Conservation (phyloP, 1,140 invertebrate genomes). For the Bombus difficillimus region DNA sequence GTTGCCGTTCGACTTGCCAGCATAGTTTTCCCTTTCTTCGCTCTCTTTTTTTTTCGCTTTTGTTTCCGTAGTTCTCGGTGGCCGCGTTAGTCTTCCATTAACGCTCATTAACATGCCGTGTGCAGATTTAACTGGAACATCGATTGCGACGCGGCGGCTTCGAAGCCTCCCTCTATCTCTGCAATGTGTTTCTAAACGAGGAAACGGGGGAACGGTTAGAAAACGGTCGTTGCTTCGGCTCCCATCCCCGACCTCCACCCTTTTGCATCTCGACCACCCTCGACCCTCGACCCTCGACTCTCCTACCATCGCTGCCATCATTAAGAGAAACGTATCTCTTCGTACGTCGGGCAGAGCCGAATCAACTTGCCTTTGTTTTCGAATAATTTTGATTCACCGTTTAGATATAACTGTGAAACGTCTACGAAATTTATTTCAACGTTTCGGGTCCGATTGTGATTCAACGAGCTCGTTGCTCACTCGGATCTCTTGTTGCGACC, state of each 20-base stretch:
- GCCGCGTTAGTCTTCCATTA: conserved; percentile 49
- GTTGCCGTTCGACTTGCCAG: conserved; percentile 13
- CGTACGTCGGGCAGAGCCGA: not conserved
- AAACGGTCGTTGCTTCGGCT: not conserved
- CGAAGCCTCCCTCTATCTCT: conserved; percentile 9
- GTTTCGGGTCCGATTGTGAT: not conserved
- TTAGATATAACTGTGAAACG: not conserved
- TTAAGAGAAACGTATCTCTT: conserved; percentile 1
- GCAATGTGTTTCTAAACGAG: conserved; percentile 10
- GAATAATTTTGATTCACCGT: not conserved
- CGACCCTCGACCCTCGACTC: not conserved
- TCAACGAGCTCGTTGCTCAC: too few relatives aligned
- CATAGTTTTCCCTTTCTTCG: conserved; percentile 11
- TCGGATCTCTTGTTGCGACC: too few relatives aligned
- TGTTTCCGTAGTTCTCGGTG: not conserved
- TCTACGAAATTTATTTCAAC: not conserved
- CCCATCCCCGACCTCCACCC: not conserved
- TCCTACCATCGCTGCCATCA: not conserved
- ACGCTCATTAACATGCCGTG: conserved; percentile 62
- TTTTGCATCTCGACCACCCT: not conserved
- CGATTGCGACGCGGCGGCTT: conserved; percentile 1
- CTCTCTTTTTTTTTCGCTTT: not conserved
- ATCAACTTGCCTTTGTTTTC: not conserved
- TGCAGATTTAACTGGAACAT: conserved; percentile 55
- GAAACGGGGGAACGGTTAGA: not conserved